Evolutionary conservation across 2,888 invertebrate species (phyloP).

Genomic region (Eristalis tenax): DNA sequence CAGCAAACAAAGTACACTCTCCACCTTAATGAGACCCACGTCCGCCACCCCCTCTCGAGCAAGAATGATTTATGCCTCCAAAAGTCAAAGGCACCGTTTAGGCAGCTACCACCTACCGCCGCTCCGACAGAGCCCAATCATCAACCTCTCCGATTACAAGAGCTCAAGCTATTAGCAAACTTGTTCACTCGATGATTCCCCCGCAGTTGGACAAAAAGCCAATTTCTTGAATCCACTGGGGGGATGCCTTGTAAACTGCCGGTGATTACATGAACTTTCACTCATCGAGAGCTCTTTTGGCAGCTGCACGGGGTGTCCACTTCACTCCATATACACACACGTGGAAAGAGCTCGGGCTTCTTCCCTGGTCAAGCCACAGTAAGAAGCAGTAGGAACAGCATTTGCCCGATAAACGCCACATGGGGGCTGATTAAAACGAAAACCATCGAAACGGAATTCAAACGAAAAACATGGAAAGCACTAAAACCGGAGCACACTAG

Average conservation of each 20-base stretch:
- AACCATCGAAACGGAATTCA: slow-evolving; percentile 17
- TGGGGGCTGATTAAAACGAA: slow-evolving; percentile 47
- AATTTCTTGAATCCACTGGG: slow-evolving; percentile 60
- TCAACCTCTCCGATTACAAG: slow-evolving; percentile 46
- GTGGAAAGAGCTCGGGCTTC: not conserved
- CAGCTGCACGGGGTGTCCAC: slow-evolving; percentile 49
- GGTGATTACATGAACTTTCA: slow-evolving; percentile 68
- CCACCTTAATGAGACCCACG: no score
- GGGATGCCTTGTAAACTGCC: slow-evolving; percentile 52
- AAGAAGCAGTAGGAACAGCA: slow-evolving; percentile 15
- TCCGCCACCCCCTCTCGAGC: not conserved
- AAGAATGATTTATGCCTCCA: slow-evolving; percentile 45
- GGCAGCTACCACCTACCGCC: not conserved
- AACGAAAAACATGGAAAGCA: slow-evolving; percentile 48
- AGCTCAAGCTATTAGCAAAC: slow-evolving; percentile 52
- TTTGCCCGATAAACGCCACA: slow-evolving; percentile 68
- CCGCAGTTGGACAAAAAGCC: slow-evolving; percentile 53
- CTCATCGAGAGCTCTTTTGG: slow-evolving; percentile 61
- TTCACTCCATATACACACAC: not conserved
- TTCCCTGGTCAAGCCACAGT: slow-evolving; percentile 43
- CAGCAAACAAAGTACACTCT: no score
- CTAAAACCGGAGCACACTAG: slow-evolving; percentile 58
- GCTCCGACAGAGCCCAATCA: not conserved
- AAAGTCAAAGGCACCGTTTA: slow-evolving; percentile 29
- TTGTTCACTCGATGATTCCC: slow-evolving; percentile 49